Evolutionary conservation across 64 coral and sea anemone genomes (phyloP).

Genomic region (Montipora capricornis): DNA sequence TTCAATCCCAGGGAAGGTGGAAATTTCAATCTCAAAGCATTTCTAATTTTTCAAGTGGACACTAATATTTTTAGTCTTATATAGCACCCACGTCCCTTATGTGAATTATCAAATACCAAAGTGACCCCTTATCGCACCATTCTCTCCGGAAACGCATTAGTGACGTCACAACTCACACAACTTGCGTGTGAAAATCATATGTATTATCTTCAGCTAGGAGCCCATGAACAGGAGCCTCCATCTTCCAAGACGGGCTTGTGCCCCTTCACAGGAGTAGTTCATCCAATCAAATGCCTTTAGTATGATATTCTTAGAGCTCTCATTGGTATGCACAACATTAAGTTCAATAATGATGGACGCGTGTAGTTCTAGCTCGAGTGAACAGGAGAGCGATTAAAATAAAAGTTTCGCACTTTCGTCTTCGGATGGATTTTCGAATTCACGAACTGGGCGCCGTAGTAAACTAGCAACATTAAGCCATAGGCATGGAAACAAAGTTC

Average conservation of each 20-base stretch:
- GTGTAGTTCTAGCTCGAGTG: too few relatives aligned
- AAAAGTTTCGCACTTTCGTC: too few relatives aligned
- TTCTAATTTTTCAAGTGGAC: background rate
- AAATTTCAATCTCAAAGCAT: background rate
- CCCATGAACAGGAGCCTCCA: background rate
- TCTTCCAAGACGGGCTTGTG: background rate
- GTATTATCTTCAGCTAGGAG: background rate
- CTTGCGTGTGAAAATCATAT: too few relatives aligned
- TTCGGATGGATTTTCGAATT: too few relatives aligned
- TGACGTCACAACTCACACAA: background rate
- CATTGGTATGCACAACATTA: too few relatives aligned
- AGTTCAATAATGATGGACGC: too few relatives aligned
- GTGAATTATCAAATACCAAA: background rate
- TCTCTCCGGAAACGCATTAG: background rate
- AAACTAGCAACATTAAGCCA: too few relatives aligned
- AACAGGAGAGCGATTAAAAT: too few relatives aligned
- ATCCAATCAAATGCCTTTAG: too few relatives aligned
- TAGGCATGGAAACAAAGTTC: too few relatives aligned
- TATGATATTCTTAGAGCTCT: too few relatives aligned
- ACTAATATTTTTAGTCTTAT: background rate
- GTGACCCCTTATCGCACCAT: background rate
- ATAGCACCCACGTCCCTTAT: background rate
- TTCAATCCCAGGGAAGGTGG: background rate
- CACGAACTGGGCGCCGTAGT: too few relatives aligned
- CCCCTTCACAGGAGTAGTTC: background rate